phyloP scores from a whole-genome alignment of 2,888 invertebrate genomes.

The Ectemnius lituratus region DNA sequence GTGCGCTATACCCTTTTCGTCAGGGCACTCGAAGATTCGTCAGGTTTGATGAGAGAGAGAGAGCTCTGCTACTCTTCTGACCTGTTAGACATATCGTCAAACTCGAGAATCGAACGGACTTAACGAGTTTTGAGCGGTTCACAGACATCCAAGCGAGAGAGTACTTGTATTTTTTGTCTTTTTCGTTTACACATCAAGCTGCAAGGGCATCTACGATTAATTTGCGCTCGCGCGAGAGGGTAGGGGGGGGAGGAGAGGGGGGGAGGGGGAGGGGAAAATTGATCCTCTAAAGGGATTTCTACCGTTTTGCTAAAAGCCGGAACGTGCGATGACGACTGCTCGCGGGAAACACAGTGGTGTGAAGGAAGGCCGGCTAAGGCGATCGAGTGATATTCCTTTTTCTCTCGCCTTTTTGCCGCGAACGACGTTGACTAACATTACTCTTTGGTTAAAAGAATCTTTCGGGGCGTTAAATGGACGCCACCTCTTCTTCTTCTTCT shows the following conservation, averaged over 20 bases:
- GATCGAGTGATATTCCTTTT: constrained; percentile 11
- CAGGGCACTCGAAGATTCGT: no score
- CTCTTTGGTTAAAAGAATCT: constrained; percentile 75
- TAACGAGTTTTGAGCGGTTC: constrained; percentile 60
- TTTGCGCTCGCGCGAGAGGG: constrained; percentile 46
- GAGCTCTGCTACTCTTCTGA: background rate
- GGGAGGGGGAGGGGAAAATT: constrained; percentile 10
- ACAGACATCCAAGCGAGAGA: constrained; percentile 62
- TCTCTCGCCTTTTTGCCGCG: constrained; percentile 1
- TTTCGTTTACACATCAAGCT: constrained; percentile 57
- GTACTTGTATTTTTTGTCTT: constrained; percentile 37
- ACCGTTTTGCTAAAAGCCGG: constrained; percentile 55
- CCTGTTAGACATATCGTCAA: no score
- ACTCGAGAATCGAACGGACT: constrained; percentile 35
- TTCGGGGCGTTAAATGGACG: constrained; percentile 40
- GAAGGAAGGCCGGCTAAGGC: constrained; percentile 40
- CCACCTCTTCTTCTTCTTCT: background rate
- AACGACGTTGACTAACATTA: constrained; percentile 66
- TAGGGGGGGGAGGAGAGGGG: no score
- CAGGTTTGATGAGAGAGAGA: no score
- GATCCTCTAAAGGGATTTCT: constrained; percentile 48
- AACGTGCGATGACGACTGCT: constrained; percentile 46
- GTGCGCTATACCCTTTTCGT: background rate
- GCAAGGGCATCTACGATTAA: constrained; percentile 39
- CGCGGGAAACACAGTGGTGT: constrained; percentile 27